Percentiles rank a stretch among this genome's conserved stretches.
These are phyloP conservation scores for Pogonomyrmex californicus DNA, from an alignment of 1,140 invertebrate species.

Conservation along the genomic window DNA sequence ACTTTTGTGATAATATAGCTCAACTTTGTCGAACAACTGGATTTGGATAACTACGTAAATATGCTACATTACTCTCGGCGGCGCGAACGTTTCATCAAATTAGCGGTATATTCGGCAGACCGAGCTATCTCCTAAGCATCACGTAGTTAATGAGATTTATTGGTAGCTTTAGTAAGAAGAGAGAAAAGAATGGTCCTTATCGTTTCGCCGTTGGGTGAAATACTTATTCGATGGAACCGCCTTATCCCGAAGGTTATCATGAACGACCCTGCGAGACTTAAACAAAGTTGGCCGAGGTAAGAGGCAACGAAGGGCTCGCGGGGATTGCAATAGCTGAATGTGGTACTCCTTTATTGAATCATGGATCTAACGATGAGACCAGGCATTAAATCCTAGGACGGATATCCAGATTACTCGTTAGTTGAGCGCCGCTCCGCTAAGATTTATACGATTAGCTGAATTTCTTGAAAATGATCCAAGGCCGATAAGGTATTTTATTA, in stretches of 20 bases:
- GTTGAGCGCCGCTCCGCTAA: conserved; percentile 58
- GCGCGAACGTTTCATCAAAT: conserved; percentile 38
- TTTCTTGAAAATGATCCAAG: conserved; percentile 62
- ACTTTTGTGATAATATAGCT: background rate
- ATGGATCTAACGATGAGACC: conserved; percentile 75
- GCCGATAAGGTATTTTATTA: background rate
- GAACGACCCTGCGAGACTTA: conserved; percentile 74
- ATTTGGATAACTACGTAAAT: background rate
- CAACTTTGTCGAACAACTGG: background rate
- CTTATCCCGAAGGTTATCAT: conserved; percentile 78
- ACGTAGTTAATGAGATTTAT: conserved; percentile 72
- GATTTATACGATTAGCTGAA: conserved; percentile 75
- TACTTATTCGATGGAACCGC: conserved; percentile 75
- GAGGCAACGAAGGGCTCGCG: conserved; percentile 13
- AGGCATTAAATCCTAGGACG: conserved; percentile 74
- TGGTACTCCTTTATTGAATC: conserved; percentile 78
- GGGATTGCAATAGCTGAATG: conserved; percentile 54
- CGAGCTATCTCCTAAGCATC: background rate
- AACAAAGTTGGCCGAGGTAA: conserved; percentile 73
- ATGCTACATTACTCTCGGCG: background rate
- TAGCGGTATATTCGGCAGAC: conserved; percentile 35
- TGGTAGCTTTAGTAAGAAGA: conserved; percentile 62
- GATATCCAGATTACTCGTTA: conserved; percentile 78
- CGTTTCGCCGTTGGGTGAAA: conserved; percentile 71
- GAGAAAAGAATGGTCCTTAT: conserved; percentile 67